Conservation (phyloP, 2,113 vertebrate genomes). For the Anolis carolinensis region DNA sequence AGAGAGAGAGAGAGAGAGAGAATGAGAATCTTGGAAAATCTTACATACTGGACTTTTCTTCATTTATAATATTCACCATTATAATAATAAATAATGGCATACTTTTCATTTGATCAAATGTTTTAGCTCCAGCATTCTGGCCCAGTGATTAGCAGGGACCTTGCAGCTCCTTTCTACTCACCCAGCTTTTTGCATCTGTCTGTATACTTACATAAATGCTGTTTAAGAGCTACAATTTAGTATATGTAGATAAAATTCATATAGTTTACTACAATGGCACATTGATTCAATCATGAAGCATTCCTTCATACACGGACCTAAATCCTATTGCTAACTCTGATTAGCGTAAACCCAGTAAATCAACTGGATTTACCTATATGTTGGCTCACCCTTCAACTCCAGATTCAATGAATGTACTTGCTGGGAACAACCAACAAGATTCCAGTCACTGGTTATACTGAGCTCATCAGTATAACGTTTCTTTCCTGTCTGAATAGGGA, state of each 20-base stretch:
- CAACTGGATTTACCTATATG: background rate
- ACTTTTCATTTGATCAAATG: background rate
- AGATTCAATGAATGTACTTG: no score
- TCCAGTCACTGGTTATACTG: background rate
- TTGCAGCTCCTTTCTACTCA: no score
- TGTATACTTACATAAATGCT: background rate
- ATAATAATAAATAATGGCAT: background rate
- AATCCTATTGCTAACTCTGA: no score
- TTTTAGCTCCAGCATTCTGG: background rate
- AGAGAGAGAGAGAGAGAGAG: no score
- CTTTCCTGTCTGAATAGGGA: background rate
- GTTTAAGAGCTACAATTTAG: background rate
- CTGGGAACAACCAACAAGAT: no score
- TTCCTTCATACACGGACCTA: background rate
- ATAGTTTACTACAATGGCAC: background rate
- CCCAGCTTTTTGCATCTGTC: no score
- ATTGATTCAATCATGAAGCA: background rate
- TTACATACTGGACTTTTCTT: background rate
- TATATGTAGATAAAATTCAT: background rate
- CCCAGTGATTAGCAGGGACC: no score
- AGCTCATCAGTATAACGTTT: background rate
- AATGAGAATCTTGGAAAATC: no score
- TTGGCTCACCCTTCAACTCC: no score
- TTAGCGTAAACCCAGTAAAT: no score
- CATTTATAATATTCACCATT: background rate